Evolutionary conservation across 2,888 invertebrate genomes (phyloP).

Genomic region (Macrosiphum euphorbiae): DNA sequence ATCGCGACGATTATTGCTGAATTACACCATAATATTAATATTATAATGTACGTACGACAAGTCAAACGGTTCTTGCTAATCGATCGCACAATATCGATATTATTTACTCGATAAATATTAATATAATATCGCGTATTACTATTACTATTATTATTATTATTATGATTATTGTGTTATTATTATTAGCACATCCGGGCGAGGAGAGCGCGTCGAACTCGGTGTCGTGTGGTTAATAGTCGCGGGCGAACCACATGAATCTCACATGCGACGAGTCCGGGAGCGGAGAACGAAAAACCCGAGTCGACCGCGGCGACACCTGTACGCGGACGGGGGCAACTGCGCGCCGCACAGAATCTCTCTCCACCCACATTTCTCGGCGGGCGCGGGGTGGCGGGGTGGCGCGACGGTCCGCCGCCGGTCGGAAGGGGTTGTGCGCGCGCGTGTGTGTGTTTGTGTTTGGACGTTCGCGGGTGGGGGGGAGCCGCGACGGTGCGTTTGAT

Average conservation of each 20-base stretch:
- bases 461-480: neutral
- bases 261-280: conserved; percentile 53
- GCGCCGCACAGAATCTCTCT: conserved; percentile 38
- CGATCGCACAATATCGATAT: neutral
- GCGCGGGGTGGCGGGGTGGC: neutral
- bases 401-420: neutral
- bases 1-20: neutral
- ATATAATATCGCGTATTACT: neutral
- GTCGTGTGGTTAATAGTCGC: conserved; percentile 57
- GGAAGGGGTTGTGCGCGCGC: neutral
- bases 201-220: conserved; percentile 63
- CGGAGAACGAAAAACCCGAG: conserved; percentile 4
- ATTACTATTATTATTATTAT: neutral
- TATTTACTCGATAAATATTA: neutral
- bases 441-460: neutral
- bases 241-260: conserved; percentile 64
- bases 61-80: neutral
- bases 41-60: neutral
- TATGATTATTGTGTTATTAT: neutral
- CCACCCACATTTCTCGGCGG: neutral
- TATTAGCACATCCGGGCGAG: conserved; percentile 49
- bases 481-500: neutral
- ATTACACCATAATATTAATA: neutral
- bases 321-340: conserved; percentile 33
- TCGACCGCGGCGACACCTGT: conserved; percentile 62